Evolutionary conservation across 2,797 vertebrate genomes (phyloP).

Genomic region (Emys orbicularis): DNA sequence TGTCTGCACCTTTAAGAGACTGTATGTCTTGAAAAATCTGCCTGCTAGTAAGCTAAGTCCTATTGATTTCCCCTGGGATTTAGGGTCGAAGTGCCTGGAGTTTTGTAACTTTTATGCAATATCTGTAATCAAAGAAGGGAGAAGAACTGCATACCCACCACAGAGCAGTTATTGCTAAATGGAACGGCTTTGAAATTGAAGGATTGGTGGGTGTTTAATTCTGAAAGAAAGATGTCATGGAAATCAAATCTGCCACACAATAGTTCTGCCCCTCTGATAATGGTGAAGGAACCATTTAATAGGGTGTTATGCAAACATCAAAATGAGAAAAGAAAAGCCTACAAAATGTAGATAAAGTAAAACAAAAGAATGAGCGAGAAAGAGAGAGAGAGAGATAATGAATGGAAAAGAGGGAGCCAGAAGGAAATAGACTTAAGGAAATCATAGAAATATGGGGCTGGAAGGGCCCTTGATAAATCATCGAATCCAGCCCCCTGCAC

Average conservation of each 20-base stretch:
- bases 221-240: background rate
- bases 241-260: background rate
- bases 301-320: background rate
- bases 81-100: too few relatives aligned
- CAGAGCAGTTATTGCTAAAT: too few relatives aligned
- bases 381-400: background rate
- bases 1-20: too few relatives aligned
- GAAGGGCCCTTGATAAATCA: background rate
- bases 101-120: too few relatives aligned
- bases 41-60: too few relatives aligned
- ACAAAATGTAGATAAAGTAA: background rate
- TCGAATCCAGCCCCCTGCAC: too few relatives aligned
- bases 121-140: too few relatives aligned
- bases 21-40: too few relatives aligned
- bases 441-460: background rate
- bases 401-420: background rate
- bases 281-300: background rate
- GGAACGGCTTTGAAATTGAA: too few relatives aligned
- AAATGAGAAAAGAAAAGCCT: background rate
- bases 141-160: too few relatives aligned
- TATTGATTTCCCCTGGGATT: too few relatives aligned
- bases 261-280: background rate
- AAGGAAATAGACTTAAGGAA: background rate
- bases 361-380: background rate
- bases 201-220: too few relatives aligned